Conservation (phyloP, 2,113 vertebrate genomes). For the Sialia sialis region DNA sequence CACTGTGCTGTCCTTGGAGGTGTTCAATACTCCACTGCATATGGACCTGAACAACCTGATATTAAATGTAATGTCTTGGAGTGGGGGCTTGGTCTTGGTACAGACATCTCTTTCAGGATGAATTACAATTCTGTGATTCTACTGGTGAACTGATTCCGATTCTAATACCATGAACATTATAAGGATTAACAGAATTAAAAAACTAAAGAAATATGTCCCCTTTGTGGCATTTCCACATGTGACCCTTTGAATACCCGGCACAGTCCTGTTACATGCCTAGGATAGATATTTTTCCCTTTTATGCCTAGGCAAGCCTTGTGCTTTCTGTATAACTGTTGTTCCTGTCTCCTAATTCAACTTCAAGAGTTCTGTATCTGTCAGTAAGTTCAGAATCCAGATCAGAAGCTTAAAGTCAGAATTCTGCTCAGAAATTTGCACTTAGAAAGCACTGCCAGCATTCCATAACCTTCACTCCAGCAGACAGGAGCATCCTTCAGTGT, state of each 20-base stretch:
- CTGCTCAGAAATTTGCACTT: neutral
- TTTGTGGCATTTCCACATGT: neutral
- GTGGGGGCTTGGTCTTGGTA: neutral
- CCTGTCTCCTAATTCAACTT: neutral
- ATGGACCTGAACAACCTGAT: neutral
- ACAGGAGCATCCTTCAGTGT: accelerated
- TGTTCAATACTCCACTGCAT: neutral
- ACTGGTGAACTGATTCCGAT: neutral
- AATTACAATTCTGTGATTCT: neutral
- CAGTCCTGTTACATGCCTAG: neutral
- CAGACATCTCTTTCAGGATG: neutral
- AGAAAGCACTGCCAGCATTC: neutral
- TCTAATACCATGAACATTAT: neutral
- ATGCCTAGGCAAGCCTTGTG: neutral
- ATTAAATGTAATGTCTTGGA: neutral
- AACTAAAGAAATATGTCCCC: neutral
- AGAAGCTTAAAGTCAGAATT: neutral
- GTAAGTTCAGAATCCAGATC: neutral
- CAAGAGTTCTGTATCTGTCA: accelerated
- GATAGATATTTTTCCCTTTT: neutral
- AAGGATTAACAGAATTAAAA: neutral
- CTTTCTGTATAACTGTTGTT: neutral
- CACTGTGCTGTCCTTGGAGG: neutral
- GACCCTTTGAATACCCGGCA: neutral
- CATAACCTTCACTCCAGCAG: neutral